Conservation (phyloP, 2,113 vertebrate genomes). For the Eolophus roseicapilla region DNA sequence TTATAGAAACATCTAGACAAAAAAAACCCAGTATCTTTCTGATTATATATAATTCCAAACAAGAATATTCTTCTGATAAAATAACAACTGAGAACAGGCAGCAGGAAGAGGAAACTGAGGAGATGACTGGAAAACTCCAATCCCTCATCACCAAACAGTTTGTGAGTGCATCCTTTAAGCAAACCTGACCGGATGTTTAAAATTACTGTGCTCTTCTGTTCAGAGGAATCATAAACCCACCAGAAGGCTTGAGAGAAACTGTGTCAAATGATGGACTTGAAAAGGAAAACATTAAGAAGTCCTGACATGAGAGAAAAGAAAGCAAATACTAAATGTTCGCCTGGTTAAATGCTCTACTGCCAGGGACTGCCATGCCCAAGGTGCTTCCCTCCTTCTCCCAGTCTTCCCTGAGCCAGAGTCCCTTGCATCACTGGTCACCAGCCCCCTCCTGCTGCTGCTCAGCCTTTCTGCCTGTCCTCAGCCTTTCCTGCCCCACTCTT, state of each 20-base stretch:
- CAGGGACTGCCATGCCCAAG: neutral
- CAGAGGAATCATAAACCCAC: neutral
- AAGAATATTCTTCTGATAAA: neutral
- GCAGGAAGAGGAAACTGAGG: neutral
- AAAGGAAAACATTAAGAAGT: neutral
- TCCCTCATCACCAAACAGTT: neutral
- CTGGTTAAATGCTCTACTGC: neutral
- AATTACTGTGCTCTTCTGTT: neutral
- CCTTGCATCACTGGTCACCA: neutral
- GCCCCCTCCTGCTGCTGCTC: neutral
- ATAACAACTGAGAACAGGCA: neutral
- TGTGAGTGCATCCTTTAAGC: neutral
- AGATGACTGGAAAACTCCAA: neutral
- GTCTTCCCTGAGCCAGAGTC: fast-evolving
- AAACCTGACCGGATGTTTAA: neutral
- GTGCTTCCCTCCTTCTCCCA: neutral
- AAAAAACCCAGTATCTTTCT: neutral
- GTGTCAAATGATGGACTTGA: neutral
- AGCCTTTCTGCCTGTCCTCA: neutral
- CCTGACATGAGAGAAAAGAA: neutral
- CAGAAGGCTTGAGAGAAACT: neutral
- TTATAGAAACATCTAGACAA: neutral
- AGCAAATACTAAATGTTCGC: neutral
- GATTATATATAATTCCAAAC: neutral
- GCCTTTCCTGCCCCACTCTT: neutral